These are phyloP conservation scores for Drosophila phalerata DNA, from an alignment of 2,888 invertebrate genomes.

Conservation along the genomic window DNA sequence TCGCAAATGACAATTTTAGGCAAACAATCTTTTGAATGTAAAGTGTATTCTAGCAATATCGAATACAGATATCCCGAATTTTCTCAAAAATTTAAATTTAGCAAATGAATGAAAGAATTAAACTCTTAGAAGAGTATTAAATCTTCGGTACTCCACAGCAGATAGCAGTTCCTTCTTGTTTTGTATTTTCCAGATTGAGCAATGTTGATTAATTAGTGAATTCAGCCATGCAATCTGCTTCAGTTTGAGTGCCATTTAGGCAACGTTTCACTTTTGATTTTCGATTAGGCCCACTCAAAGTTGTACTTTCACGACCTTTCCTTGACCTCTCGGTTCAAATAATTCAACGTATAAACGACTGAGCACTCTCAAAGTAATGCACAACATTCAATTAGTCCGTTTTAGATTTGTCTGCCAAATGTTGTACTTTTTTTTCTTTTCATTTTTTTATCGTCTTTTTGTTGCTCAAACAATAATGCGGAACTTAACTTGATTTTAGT, in stretches of 20 bases:
- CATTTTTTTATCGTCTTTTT: slow-evolving; percentile 14
- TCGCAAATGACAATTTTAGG: too few species aligned
- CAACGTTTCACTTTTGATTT: slow-evolving; percentile 73
- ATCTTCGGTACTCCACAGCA: neutral
- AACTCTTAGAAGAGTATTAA: slow-evolving; percentile 5
- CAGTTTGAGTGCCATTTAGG: slow-evolving; percentile 33
- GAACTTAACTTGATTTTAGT: slow-evolving; percentile 71
- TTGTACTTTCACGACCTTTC: slow-evolving; percentile 71
- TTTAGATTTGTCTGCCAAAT: slow-evolving; percentile 66
- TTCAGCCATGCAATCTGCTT: slow-evolving; percentile 26
- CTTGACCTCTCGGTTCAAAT: slow-evolving; percentile 65
- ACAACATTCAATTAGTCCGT: slow-evolving; percentile 76
- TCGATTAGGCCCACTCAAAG: slow-evolving; percentile 56
- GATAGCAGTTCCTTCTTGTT: neutral
- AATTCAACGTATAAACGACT: slow-evolving; percentile 45
- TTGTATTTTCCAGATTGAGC: slow-evolving; percentile 13
- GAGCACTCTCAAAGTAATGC: slow-evolving; percentile 38
- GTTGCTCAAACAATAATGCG: slow-evolving; percentile 65
- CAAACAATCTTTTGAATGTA: too few species aligned
- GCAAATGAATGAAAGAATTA: neutral
- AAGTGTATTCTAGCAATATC: too few species aligned
- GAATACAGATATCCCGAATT: neutral
- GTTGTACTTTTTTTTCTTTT: slow-evolving; percentile 21
- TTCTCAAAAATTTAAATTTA: neutral
- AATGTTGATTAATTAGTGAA: slow-evolving; percentile 29